Evolutionary conservation across 1,140 invertebrate species (phyloP), one percentile per base, ranked within the genome.

Genomic region (Brachionus manjavacas): DNA sequence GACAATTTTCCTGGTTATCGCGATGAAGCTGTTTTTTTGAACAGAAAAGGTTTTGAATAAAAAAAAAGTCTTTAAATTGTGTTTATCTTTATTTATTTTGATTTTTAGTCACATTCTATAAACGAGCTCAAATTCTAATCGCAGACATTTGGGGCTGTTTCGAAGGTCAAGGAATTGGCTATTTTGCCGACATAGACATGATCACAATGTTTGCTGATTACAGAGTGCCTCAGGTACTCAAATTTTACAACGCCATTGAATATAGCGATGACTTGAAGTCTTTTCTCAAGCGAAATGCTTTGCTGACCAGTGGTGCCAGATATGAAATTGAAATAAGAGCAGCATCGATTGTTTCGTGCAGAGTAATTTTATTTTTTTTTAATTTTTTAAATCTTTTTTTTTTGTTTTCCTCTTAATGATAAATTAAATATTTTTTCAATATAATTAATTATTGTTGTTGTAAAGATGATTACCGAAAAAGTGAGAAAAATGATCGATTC

Each of bases 151-250:
- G 96, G 95, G 93, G 93, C 3, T 95, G 94, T 88, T 96, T 93
- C 90, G 91, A 92, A 74, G 94, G 93, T 7, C 88, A 93, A 87
- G 92, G 92, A 2, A 90, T 93, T 46, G 95, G 95, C 4, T 89
- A 92, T 85, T 98, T 98, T 88, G 76, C 91, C 23, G 96, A 98
- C 89, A 94, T 98, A 85, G 93, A 95, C 84, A 35, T 20, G 23
- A 55, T 83, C 4, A 96, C 96, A 4, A 97, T 97, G 94, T 99
- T 98, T 92, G 95, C 96, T 6, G 96, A 98, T 90, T 99, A 99
- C 88, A 60, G 85, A 89, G 92, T 98, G 41, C 96, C 96, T 6
- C 96, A 98, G 90, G 94, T 95, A 3, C 90, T 99, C 66, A 91
- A 94, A 20, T 93, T 95, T 88, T 96, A 95, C 89, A 93, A 93